Evolutionary conservation across 1,140 invertebrate genomes (phyloP), one percentile per base, ranked within the genome.

Genomic region (Macrosteles quadrilineatus): DNA sequence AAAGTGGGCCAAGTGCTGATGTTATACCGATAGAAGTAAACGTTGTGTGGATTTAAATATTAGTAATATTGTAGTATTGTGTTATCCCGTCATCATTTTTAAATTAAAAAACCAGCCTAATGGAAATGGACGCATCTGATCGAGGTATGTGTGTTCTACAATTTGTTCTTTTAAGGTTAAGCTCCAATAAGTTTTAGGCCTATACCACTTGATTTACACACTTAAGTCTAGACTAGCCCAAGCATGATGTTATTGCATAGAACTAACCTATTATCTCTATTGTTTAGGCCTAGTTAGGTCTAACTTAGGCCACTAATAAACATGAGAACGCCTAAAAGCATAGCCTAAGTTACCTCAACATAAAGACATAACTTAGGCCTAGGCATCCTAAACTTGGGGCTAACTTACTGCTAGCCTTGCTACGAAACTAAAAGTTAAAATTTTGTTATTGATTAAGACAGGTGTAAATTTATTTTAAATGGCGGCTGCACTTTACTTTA

Each of bases 1-100:
- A 69, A 69, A 69, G 67, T 69, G 67, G 67, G 67, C 67, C 67
- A 69, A 69, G 31, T 57, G n/a, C n/a, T 59, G 64, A 43, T 19
- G 27, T n/a, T 66, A 45, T n/a, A n/a, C n/a, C n/a, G 66, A 50
- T 67, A 29, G 53, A 67, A 21, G 36, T 30, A 12, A 31, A 25
- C 50, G 31, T 40, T 4, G 50, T 50, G 47, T 67, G 66, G 30
- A 36, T 17, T 53, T 67, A 31, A 36, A 1, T 1, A n/a, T n/a
- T n/a, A n/a, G n/a, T 55, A 1, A 27, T 64, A 40, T 64, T 36
- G n/a, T n/a, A n/a, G n/a, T 50, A 9, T 50, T 19, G 14, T 50
- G 47, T 11, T 17, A 9, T 19, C 6, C 32, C n/a, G 6, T n/a
- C 62, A 2, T 36, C 2, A 17, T 19, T 21, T 31, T 64, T 19